These are phyloP conservation scores for Eurois occulta DNA, from an alignment of 2,888 invertebrate species.

Conservation along the genomic window DNA sequence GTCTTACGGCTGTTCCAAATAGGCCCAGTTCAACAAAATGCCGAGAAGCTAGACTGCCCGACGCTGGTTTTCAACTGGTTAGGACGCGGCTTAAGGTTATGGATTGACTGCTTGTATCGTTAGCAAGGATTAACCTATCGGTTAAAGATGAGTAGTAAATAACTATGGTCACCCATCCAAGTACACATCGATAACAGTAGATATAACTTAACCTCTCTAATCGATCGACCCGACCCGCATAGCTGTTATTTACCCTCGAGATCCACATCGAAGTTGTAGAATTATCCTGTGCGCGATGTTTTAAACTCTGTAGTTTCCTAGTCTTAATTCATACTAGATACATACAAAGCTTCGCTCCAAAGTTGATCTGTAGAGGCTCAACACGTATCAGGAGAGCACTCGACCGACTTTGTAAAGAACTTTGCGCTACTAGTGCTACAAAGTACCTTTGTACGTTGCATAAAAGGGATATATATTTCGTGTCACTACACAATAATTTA, in stretches of 20 bases:
- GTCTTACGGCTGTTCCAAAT: not conserved
- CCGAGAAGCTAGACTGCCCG: not conserved
- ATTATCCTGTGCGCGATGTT: constrained; percentile 16
- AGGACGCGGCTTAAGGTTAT: no score
- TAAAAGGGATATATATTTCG: constrained; percentile 34
- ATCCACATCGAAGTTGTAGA: constrained; percentile 13
- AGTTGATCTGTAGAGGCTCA: constrained; percentile 66
- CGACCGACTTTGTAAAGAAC: constrained; percentile 62
- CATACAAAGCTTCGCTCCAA: constrained; percentile 60
- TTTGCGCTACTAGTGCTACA: constrained; percentile 37
- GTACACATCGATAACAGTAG: not conserved
- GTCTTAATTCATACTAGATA: constrained; percentile 51
- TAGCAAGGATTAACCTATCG: not conserved
- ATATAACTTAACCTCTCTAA: not conserved
- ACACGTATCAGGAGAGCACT: constrained; percentile 59
- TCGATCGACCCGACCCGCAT: constrained; percentile 26
- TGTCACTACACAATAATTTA: constrained; percentile 38
- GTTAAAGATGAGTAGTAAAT: not conserved
- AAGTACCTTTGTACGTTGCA: constrained; percentile 57
- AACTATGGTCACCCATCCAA: not conserved
- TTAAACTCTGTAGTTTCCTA: constrained; percentile 31
- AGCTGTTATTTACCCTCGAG: constrained; percentile 17
- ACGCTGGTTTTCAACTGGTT: not conserved
- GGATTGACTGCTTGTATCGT: not conserved
- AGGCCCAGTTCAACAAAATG: not conserved